Evolutionary conservation across 2,113 vertebrate species (phyloP).

Genomic region (Bubo bubo): DNA sequence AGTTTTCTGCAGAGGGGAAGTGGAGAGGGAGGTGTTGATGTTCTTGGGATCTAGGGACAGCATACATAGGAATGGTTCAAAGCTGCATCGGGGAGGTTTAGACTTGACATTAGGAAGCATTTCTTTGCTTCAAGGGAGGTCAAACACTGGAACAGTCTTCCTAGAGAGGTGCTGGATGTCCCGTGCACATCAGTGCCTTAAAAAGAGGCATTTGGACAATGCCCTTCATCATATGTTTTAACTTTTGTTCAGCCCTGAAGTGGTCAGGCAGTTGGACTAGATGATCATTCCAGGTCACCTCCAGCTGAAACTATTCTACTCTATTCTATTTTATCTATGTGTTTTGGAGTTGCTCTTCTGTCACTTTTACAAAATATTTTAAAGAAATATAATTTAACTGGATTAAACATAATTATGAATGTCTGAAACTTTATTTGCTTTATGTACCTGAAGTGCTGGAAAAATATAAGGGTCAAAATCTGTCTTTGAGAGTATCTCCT

Average conservation of each 20-base stretch:
- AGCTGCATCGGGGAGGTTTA: neutral
- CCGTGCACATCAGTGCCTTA: neutral
- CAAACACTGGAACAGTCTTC: neutral
- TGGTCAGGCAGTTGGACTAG: neutral
- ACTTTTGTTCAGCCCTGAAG: neutral
- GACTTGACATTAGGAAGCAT: neutral
- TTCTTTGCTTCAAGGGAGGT: neutral
- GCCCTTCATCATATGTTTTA: accelerated
- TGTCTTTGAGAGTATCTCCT: neutral
- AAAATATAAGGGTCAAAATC: neutral
- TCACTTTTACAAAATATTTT: neutral
- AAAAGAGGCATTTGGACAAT: neutral
- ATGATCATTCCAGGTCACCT: neutral
- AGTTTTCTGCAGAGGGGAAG: neutral
- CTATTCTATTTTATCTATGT: too few relatives aligned
- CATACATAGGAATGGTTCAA: neutral
- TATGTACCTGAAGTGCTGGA: neutral
- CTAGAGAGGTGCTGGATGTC: neutral
- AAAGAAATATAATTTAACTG: neutral
- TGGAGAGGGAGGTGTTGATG: neutral
- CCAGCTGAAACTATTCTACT: neutral
- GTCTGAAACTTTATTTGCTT: neutral
- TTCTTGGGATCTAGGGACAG: accelerated
- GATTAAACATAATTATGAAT: neutral
- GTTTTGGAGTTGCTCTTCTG: neutral